phyloP scores from a whole-genome alignment of 1,140 invertebrate species.

The Coenobita brevimanus region DNA sequence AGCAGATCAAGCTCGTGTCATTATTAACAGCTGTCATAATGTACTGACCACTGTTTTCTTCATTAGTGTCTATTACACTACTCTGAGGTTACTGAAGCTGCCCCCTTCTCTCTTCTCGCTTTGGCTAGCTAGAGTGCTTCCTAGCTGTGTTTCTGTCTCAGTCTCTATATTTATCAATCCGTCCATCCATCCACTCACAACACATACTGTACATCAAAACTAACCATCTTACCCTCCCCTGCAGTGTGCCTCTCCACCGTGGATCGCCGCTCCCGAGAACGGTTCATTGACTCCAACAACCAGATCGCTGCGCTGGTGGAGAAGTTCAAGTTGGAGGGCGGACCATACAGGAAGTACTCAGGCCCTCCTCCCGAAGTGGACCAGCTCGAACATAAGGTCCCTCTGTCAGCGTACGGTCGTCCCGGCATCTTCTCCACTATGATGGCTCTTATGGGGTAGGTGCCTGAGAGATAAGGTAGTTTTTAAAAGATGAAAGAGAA shows the following conservation, averaged over 20 bases:
- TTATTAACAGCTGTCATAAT: too few relatives aligned
- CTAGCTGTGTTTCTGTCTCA: too few relatives aligned
- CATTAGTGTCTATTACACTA: too few relatives aligned
- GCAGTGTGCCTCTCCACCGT: conserved; percentile 91
- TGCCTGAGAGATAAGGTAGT: conserved; percentile 66
- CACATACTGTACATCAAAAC: too few relatives aligned
- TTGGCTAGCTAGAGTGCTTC: too few relatives aligned
- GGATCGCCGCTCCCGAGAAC: conserved; percentile 88
- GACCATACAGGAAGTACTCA: conserved; percentile 79
- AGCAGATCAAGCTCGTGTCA: too few relatives aligned
- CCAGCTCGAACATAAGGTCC: conserved; percentile 76
- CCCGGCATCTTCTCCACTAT: conserved; percentile 83
- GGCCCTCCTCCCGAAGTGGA: conserved; percentile 70
- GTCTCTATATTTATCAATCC: too few relatives aligned
- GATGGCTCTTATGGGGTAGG: conserved; percentile 85
- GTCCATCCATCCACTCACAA: too few relatives aligned
- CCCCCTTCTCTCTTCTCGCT: too few relatives aligned
- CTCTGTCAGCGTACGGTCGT: conserved; percentile 81
- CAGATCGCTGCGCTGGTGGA: conserved; percentile 93
- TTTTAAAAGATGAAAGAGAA: conserved; percentile 1
- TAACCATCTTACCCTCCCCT: too few relatives aligned
- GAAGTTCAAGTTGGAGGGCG: conserved; percentile 89
- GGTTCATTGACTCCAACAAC: conserved; percentile 93
- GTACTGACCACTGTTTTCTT: too few relatives aligned
- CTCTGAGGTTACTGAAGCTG: too few relatives aligned